Conservation (phyloP, 2,888 invertebrate genomes). For the Buathra laborator region DNA sequence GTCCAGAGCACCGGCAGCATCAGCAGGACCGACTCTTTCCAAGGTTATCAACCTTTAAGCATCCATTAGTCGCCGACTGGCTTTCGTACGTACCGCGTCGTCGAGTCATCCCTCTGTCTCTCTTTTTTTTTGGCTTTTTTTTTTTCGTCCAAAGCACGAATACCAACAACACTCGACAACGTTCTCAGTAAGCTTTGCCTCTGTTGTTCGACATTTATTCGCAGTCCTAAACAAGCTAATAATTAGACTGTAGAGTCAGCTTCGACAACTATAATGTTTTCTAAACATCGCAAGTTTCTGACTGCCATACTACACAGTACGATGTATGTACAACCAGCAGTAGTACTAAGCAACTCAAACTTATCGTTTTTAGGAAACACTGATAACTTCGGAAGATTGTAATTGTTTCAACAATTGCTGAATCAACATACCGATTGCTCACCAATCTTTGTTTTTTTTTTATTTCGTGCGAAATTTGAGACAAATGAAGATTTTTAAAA, state of each 20-base stretch:
- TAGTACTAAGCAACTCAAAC: background rate
- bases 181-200: conserved; percentile 56
- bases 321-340: background rate
- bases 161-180: conserved; percentile 20
- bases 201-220: conserved; percentile 73
- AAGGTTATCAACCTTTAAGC: conserved; percentile 78
- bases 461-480: too few species aligned
- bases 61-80: conserved; percentile 75
- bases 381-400: background rate
- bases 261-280: background rate
- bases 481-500: too few species aligned
- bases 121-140: conserved; percentile 3
- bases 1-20: conserved; percentile 56
- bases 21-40: conserved; percentile 67
- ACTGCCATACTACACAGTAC: background rate
- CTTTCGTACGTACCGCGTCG: conserved; percentile 36
- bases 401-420: too few species aligned
- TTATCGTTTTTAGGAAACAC: background rate
- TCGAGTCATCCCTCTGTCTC: conserved; percentile 19
- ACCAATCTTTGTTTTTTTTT: too few species aligned
- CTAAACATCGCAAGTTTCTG: background rate
- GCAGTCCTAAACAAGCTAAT: conserved; percentile 72
- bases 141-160: conserved; percentile 23
- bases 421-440: too few species aligned
- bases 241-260: conserved; percentile 44